phyloP scores from a whole-genome alignment of 2,113 vertebrate species.

The Dromas ardeola region DNA sequence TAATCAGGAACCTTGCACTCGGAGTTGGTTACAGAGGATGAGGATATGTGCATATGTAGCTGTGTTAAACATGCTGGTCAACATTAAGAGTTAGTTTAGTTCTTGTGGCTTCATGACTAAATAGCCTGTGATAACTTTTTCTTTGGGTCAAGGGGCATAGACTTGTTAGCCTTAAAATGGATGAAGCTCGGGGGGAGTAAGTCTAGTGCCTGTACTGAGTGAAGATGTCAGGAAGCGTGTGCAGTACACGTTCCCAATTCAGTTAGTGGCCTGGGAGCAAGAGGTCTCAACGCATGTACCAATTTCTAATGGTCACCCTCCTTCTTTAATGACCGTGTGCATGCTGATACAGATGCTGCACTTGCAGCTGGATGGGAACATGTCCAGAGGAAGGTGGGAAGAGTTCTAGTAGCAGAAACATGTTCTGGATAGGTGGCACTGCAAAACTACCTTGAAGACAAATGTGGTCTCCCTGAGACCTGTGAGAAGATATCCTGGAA shows the following conservation, averaged over 20 bases:
- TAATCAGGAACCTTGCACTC: not conserved
- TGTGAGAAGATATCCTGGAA: not conserved
- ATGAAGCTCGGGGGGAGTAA: not conserved
- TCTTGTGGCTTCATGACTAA: not conserved
- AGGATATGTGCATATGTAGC: accelerated
- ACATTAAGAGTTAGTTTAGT: not conserved
- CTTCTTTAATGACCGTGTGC: not conserved
- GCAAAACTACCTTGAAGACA: not conserved
- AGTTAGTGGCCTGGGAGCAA: not conserved
- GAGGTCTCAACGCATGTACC: not conserved
- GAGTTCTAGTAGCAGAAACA: not conserved
- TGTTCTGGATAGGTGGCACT: not conserved
- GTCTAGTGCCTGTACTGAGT: not conserved
- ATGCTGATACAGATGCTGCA: not conserved
- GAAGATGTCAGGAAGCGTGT: not conserved
- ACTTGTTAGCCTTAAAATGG: not conserved
- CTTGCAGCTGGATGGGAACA: not conserved
- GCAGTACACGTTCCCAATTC: not conserved
- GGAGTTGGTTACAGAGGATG: not conserved
- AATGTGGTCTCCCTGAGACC: not conserved
- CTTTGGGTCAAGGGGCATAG: not conserved
- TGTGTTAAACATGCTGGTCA: not conserved
- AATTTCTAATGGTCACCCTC: not conserved
- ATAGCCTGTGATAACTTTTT: not conserved
- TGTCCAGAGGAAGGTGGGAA: not conserved